phyloP scores from a whole-genome alignment of 2,113 vertebrate species.

The Onychorhynchus coronatus region DNA sequence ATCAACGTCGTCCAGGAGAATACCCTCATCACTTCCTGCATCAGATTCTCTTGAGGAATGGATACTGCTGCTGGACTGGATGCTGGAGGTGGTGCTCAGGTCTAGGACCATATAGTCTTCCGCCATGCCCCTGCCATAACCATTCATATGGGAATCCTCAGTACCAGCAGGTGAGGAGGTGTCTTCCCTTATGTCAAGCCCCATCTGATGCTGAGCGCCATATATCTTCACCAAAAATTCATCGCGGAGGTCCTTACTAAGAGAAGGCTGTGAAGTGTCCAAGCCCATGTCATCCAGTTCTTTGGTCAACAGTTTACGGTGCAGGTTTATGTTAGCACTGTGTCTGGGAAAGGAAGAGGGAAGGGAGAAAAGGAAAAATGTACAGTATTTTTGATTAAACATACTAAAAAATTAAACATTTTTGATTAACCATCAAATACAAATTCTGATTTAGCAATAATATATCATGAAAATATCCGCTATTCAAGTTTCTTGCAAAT shows the following conservation, averaged over 20 bases:
- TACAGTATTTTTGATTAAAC: conserved; percentile 70
- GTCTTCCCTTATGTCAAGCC: conserved; percentile 85
- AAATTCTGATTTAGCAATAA: conserved; percentile 33
- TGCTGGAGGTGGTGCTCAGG: conserved; percentile 94
- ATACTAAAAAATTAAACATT: no score
- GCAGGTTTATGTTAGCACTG: conserved; percentile 99
- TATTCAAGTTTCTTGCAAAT: background rate
- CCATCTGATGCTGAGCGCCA: conserved; percentile 85
- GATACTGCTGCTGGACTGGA: conserved; percentile 95
- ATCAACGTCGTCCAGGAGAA: conserved; percentile 94
- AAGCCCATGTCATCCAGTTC: conserved; percentile 99
- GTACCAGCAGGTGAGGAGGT: conserved; percentile 84
- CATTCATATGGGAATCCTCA: conserved; percentile 89
- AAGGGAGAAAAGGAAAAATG: conserved; percentile 64
- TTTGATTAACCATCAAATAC: conserved; percentile 10
- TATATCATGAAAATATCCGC: background rate
- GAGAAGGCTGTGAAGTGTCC: conserved; percentile 91
- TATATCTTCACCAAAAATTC: conserved; percentile 98
- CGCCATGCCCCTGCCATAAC: conserved; percentile 84
- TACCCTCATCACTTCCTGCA: conserved; percentile 94
- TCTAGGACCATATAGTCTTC: conserved; percentile 98
- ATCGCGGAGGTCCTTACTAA: conserved; percentile 93
- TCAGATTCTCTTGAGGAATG: conserved; percentile 96
- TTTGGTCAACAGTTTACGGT: conserved; percentile 99
- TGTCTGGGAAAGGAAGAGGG: conserved; percentile 85